Base-by-base conservation (phyloP, 2,797 vertebrate genomes). In the Cyclopterus lumpus region DNA sequence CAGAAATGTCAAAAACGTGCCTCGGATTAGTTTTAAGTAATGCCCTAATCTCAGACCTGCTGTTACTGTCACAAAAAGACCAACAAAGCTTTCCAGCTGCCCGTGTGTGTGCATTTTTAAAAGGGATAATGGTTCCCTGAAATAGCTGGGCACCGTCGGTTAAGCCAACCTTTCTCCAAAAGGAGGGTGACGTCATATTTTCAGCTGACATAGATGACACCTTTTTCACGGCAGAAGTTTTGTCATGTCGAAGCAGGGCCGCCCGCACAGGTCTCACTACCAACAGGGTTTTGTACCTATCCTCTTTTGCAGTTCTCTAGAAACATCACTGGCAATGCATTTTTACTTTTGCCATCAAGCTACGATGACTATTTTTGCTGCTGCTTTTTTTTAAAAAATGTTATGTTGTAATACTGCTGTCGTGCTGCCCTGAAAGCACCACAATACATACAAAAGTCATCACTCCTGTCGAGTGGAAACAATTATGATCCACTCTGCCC, bases 401-500 rank as follows among this genome's bases (percentile, higher is more conserved):
- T n/a, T n/a, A n/a, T n/a, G n/a, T n/a, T n/a, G n/a, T n/a, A n/a
- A n/a, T n/a, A n/a, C n/a, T 28, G 32, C 32, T 4, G 12, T 51
- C 57, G 8, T 4, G 26, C 26, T 4, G 26, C 42, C 42, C 15
- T 16, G 15, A 34, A 16, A 38, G 42, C 54, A 16, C n/a, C 6
- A 6, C 48, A 22, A 54, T 7, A 40, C 12, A 40, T 9, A 40
- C 61, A 69, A 34, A 34, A 32, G 40, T 59, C 49, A n/a, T 53
- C 93, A 94, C 36, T 61, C 61, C 8, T 51, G 48, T 71, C 61
- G 26, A 32, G 55, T 40, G 32, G 63, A 75, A 75, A 28, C 64
- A 68, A 60, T 65, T 60, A 12, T 93, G 94, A 94, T 95, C 94
- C 94, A 26, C 12, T 53, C 12, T 15, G 24, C 12, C 51, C 12